phyloP scores from a whole-genome alignment of 2,888 invertebrate species.

The Ectemnius continuus region DNA sequence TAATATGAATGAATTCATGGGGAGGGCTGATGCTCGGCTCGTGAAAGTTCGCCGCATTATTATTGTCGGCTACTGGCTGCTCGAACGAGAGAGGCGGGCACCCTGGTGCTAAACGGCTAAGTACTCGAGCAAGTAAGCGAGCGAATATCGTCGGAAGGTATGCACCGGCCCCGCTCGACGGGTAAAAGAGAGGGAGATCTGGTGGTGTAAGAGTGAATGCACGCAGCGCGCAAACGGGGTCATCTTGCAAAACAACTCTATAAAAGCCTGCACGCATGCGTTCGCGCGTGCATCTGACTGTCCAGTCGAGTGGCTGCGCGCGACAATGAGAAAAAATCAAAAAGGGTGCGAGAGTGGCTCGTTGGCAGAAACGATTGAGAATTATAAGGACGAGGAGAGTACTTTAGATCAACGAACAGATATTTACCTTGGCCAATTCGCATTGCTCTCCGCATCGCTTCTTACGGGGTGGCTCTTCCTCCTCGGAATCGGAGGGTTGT shows the following conservation, averaged over 20 bases:
- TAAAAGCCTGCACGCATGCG: slow-evolving; percentile 37
- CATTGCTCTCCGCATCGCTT: slow-evolving; percentile 79
- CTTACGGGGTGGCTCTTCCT: slow-evolving; percentile 81
- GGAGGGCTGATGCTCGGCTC: no score
- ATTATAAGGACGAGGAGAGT: slow-evolving; percentile 18
- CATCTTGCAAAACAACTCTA: slow-evolving; percentile 54
- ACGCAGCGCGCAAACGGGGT: slow-evolving; percentile 48
- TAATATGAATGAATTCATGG: no score
- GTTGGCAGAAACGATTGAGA: slow-evolving; percentile 16
- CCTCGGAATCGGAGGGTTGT: slow-evolving; percentile 92
- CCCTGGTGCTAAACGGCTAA: no score
- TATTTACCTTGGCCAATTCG: slow-evolving; percentile 79
- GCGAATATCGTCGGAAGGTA: slow-evolving; percentile 43
- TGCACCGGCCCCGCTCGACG: slow-evolving; percentile 43
- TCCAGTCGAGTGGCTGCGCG: slow-evolving; percentile 23
- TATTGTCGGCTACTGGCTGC: no score
- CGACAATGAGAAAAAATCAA: slow-evolving; percentile 26
- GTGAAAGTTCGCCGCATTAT: no score
- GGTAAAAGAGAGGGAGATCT: slow-evolving; percentile 54
- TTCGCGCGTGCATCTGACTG: slow-evolving; percentile 26
- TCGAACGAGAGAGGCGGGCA: no score
- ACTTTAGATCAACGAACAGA: neutral
- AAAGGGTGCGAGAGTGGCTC: slow-evolving; percentile 10
- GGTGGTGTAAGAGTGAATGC: slow-evolving; percentile 49
- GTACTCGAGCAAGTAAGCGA: no score